Conservation (phyloP, 2,113 vertebrate genomes). For the Ctenodactylus gundi region DNA sequence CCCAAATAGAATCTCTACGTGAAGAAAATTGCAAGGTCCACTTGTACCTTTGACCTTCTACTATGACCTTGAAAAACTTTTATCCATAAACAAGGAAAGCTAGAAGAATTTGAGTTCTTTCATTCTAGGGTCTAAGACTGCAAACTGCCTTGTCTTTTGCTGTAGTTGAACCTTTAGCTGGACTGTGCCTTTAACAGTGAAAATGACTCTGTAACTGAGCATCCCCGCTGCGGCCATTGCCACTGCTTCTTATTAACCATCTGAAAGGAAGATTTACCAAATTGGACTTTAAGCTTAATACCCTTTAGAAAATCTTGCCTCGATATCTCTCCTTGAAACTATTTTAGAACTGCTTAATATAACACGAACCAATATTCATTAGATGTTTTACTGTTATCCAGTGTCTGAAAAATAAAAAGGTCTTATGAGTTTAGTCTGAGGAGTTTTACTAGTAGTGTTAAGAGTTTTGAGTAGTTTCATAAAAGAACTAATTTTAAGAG, state of each 20-base stretch:
- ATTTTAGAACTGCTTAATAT: conserved; percentile 54
- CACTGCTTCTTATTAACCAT: conserved; percentile 50
- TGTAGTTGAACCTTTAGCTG: conserved; percentile 11
- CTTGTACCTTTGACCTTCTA: not conserved
- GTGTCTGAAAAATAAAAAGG: conserved; percentile 46
- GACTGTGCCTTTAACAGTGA: conserved; percentile 51
- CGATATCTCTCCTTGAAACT: conserved; percentile 26
- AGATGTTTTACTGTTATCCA: conserved; percentile 27
- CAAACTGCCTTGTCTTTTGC: not conserved
- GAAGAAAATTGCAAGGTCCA: not conserved
- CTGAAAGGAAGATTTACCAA: conserved; percentile 55
- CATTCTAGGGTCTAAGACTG: not conserved
- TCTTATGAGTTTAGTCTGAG: not conserved
- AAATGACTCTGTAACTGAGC: conserved; percentile 37
- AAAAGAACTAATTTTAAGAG: conserved; percentile 20
- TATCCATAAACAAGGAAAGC: not conserved
- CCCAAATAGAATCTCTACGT: not conserved
- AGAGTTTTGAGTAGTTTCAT: not conserved
- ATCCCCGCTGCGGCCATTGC: conserved; percentile 36
- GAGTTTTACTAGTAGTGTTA: conserved; percentile 36
- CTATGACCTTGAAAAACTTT: not conserved
- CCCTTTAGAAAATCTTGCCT: conserved; percentile 18
- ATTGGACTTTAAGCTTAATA: conserved; percentile 64
- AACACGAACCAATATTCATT: not conserved
- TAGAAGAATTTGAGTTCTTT: not conserved